Percentiles rank a stretch among this genome's conserved stretches.
These are phyloP conservation scores for Poeciliopsis turrubarensis DNA, from an alignment of 2,113 vertebrate species.

Conservation along the genomic window DNA sequence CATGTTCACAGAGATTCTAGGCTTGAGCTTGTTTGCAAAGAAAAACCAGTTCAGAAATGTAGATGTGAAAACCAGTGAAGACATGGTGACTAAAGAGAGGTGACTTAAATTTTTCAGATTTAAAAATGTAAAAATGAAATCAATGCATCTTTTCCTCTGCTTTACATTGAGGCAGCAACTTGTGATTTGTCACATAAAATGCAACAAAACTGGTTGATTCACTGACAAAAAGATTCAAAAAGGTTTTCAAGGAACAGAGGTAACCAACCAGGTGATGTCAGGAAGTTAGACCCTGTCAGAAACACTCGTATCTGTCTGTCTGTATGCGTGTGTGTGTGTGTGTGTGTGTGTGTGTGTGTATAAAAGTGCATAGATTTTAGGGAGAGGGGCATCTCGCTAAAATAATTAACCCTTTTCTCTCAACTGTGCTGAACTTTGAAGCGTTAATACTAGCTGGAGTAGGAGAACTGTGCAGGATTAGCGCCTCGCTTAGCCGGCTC, in stretches of 20 bases:
- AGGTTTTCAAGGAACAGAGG: neutral
- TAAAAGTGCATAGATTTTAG: slow-evolving; percentile 53
- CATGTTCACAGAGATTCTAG: too few species aligned
- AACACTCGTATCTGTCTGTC: slow-evolving; percentile 6
- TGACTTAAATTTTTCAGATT: neutral
- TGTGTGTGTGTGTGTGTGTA: slow-evolving; percentile 24
- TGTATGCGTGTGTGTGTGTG: slow-evolving; percentile 2
- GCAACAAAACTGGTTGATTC: neutral
- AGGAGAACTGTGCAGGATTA: slow-evolving; percentile 55
- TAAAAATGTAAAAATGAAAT: neutral
- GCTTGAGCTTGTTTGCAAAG: neutral
- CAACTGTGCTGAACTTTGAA: slow-evolving; percentile 38
- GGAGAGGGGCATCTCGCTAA: slow-evolving; percentile 31
- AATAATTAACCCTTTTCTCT: slow-evolving; percentile 41
- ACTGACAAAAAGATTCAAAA: neutral
- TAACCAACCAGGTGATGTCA: slow-evolving; percentile 32
- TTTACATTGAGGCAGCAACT: neutral
- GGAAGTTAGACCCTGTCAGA: slow-evolving; percentile 34
- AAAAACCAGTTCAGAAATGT: neutral
- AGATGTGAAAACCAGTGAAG: neutral
- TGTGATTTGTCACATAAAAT: slow-evolving; percentile 21
- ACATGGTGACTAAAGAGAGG: too few species aligned
- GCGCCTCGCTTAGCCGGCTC: slow-evolving; percentile 46
- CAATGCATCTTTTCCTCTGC: neutral
- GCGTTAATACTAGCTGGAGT: slow-evolving; percentile 41